Conservation (phyloP, 2,113 vertebrate genomes). For the Callorhinus ursinus region DNA sequence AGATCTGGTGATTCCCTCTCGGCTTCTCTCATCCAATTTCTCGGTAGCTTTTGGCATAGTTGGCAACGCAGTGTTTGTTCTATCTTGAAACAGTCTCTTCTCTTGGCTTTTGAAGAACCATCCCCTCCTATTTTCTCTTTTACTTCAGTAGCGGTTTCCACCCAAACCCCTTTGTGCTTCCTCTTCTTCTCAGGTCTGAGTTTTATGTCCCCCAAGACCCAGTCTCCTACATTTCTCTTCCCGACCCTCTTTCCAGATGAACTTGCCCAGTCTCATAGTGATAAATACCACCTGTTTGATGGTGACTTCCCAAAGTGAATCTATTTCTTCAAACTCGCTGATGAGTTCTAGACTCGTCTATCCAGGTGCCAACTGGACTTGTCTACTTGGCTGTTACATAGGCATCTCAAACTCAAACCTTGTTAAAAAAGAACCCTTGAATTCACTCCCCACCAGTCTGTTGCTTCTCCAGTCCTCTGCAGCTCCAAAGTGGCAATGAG, state of each 20-base stretch:
- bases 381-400: not conserved
- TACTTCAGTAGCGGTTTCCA: not conserved
- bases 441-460: not conserved
- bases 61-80: not conserved
- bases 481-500: not conserved
- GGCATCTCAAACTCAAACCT: not conserved
- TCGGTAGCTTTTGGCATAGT: not conserved
- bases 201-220: not conserved
- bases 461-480: not conserved
- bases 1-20: not conserved
- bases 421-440: not conserved
- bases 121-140: not conserved
- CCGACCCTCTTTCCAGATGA: not conserved
- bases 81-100: not conserved
- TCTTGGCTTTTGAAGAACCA: conserved; percentile 9
- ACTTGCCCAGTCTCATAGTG: not conserved
- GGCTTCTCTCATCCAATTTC: not conserved
- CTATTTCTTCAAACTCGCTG: not conserved
- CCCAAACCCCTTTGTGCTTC: not conserved
- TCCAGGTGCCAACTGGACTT: not conserved
- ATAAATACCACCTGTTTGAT: not conserved
- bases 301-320: not conserved
- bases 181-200: not conserved
- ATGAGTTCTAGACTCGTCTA: not conserved
- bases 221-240: not conserved